Base-by-base conservation (phyloP, 2,113 vertebrate species). In the Stegastes partitus region DNA sequence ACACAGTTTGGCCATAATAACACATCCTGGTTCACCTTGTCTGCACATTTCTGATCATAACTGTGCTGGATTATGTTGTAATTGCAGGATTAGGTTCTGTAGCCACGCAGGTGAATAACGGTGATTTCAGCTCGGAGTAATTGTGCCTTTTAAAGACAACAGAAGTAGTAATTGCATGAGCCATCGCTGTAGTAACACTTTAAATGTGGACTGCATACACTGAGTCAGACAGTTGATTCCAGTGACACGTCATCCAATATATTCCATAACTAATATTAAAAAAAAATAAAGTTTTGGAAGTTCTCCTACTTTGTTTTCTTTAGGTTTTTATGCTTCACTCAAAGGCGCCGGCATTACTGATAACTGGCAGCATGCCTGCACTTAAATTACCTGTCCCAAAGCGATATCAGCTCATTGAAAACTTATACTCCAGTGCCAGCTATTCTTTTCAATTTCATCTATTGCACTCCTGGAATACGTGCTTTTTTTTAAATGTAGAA, bases 401-500 rank as follows among this genome's bases (percentile, higher is more conserved):
- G 67, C 50, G 57, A 81, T 56, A 76, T 72, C 51, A 49, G 65
- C 65, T 65, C 59, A 11, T 14, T 54, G 66, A 71, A 77, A 71
- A 68, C 25, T 61, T 66, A 70, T 42, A 49, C 34, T 70, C 22
- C 53, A 45, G 12, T 11, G 64, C 62, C 23, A 64, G 11, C 28
- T 39, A 68, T 62, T 84, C 50, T 42, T 71, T 73, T 47, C 53
- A 53, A 70, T 76, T 84, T 70, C 74, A 58, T n/a, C 37, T 34
- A 63, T 23, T 37, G 44, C 25, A 18, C 39, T 86, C 58, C 23
- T 53, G 22, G 37, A 82, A 77, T 50, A 58, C 69, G 18, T 62
- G 53, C 8, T 68, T 82, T 83, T 86, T 62, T n/a, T n/a, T n/a
- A n/a, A 51, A 76, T 84, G 76, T 74, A 50, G 42, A 82, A 51